Conservation (phyloP, 37 sponge, comb jelly and placozoan genomes). For the Oopsacas minuta region DNA sequence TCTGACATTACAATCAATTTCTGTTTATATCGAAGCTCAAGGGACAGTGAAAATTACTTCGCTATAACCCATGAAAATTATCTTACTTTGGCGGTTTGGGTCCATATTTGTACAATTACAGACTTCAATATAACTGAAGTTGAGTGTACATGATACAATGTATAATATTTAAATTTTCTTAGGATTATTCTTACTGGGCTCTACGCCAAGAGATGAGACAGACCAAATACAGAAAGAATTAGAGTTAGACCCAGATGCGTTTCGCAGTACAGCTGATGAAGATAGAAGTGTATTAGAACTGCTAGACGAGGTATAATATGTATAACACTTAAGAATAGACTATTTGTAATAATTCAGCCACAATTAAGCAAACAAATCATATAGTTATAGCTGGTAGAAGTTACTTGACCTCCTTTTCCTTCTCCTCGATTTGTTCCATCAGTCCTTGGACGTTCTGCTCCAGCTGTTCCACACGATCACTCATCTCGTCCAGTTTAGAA, state of each 20-base stretch:
- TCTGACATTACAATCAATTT: neutral
- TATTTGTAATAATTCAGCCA: neutral
- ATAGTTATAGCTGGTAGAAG: neutral
- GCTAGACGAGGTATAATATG: neutral
- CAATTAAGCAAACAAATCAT: neutral
- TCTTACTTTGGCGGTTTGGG: no score
- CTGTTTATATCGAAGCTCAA: no score
- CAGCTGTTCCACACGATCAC: neutral
- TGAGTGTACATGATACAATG: neutral
- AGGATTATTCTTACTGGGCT: neutral
- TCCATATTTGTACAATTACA: no score
- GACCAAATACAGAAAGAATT: neutral
- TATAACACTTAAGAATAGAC: no score
- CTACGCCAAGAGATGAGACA: neutral
- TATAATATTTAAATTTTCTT: neutral
- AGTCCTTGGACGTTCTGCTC: neutral
- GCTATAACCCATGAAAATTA: no score
- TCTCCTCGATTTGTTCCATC: neutral
- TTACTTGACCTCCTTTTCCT: neutral
- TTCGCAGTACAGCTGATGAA: neutral
- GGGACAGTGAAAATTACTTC: no score
- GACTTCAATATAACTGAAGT: no score
- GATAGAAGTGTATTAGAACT: neutral
- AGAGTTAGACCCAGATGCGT: neutral
- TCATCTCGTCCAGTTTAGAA: conserved; percentile 10